These are phyloP conservation scores for Lates japonicus DNA, from an alignment of 2,797 vertebrate species.

Conservation along the genomic window DNA sequence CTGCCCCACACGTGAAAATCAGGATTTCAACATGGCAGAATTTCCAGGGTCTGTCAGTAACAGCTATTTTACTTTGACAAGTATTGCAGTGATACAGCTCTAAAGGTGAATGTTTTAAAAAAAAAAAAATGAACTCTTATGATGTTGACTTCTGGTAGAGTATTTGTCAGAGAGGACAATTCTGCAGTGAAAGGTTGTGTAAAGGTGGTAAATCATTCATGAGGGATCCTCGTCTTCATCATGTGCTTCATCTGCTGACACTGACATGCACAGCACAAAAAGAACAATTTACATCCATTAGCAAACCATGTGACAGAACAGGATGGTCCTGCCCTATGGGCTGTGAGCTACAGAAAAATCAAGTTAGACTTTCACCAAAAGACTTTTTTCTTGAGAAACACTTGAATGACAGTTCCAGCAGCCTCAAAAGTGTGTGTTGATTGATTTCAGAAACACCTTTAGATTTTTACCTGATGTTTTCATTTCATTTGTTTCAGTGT, in stretches of 20 bases:
- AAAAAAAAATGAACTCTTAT: background rate
- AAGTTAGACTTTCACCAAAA: background rate
- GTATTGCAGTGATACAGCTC: background rate
- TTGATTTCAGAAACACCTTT: background rate
- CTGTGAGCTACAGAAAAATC: background rate
- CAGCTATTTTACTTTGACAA: background rate
- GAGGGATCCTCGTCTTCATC: background rate
- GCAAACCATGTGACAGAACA: background rate
- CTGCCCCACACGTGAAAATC: constrained; percentile 24
- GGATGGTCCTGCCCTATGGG: background rate
- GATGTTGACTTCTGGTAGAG: background rate
- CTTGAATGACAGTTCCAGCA: background rate
- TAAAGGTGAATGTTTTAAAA: background rate
- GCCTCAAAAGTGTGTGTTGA: background rate
- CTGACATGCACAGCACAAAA: background rate
- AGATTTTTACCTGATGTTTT: background rate
- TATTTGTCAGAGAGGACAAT: background rate
- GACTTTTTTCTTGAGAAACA: background rate
- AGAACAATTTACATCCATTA: constrained; percentile 15
- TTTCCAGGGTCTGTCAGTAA: constrained; percentile 42
- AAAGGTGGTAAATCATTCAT: constrained; percentile 10
- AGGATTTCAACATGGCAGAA: constrained; percentile 55
- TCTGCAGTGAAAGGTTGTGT: background rate
- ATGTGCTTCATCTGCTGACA: constrained; percentile 16
- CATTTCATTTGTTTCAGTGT: background rate